Conservation (phyloP, 2,113 vertebrate genomes). For the Cygnus buccinator region DNA sequence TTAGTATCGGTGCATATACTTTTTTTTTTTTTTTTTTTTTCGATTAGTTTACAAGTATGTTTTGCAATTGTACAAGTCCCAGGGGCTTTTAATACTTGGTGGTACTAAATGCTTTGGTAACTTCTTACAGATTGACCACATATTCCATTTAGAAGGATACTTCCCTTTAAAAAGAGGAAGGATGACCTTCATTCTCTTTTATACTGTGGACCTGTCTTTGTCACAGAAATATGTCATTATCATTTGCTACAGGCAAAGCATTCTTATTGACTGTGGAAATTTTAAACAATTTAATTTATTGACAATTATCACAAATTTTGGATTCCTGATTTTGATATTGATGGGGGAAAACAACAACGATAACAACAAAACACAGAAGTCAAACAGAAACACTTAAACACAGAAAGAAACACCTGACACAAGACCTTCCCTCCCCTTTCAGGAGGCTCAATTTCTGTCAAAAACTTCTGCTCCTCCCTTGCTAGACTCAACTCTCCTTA, state of each 20-base stretch:
- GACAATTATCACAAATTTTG: not conserved
- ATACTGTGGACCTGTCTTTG: not conserved
- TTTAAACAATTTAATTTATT: not conserved
- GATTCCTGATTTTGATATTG: not conserved
- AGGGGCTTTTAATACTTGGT: not conserved
- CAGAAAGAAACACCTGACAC: not conserved
- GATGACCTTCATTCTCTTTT: not conserved
- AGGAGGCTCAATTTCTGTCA: not conserved
- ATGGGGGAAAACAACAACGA: not conserved
- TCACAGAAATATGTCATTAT: not conserved
- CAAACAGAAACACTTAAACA: not conserved
- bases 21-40: not conserved
- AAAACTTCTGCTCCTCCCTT: not conserved
- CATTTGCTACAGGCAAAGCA: not conserved
- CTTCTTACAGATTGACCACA: not conserved
- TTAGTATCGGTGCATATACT: rapidly evolving
- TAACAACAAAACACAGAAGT: not conserved
- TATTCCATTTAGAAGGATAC: not conserved
- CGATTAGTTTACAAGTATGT: not conserved
- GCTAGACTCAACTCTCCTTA: not conserved
- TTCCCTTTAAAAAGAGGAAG: not conserved
- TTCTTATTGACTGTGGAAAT: not conserved
- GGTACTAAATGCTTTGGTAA: not conserved
- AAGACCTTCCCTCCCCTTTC: not conserved
- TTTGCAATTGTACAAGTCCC: not conserved